Evolutionary conservation across 2,888 invertebrate genomes (phyloP), one percentile per base, ranked within the genome.

Genomic region (Leistus spinibarbis): DNA sequence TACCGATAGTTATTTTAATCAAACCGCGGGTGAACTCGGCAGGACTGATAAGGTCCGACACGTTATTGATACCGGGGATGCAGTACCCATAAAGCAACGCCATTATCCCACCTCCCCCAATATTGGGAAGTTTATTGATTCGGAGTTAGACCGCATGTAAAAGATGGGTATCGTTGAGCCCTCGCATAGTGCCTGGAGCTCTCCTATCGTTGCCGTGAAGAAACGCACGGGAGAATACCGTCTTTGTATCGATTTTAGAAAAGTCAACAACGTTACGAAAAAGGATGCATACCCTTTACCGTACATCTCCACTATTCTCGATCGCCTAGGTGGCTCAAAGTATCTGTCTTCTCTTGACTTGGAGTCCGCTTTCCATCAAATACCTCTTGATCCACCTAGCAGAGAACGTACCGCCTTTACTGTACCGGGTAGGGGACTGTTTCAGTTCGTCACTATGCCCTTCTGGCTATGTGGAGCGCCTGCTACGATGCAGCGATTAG

Each of bases 101-200:
- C 76, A 77, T 54, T 77, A 77, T 57, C 76, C 78, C 1, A 74
- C 77, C 1, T 73, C 62, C 1, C 76, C 77, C 2, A 54, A 24
- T 5, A 76, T 71, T 57, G 77, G 74, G 54, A 71, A 75, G 40
- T 20, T 73, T 9, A 66, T 77, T 10, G 69, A 77, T 56, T 71
- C 40, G 7, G 82, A 83, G 74, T 77, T 83, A 0, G 81, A 83
- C 40, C 64, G 80, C 1, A 83, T 83, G 82, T 22, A 83, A 0
- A 69, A 63, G 1, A 56, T 78, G 0, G 81, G 78, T 2, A 79
- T 82, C 0, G 80, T 83, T 0, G 81, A 82, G 56, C 78, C 78
- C 16, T 81, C 80, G 0, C 66, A 76, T 0, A 81, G 81, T 22
- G 76, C 79, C 0, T 82, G 82, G 82, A 79, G 78, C 5, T 80